Evolutionary conservation across 2,113 vertebrate species (phyloP).

Genomic region (Piaya cayana): DNA sequence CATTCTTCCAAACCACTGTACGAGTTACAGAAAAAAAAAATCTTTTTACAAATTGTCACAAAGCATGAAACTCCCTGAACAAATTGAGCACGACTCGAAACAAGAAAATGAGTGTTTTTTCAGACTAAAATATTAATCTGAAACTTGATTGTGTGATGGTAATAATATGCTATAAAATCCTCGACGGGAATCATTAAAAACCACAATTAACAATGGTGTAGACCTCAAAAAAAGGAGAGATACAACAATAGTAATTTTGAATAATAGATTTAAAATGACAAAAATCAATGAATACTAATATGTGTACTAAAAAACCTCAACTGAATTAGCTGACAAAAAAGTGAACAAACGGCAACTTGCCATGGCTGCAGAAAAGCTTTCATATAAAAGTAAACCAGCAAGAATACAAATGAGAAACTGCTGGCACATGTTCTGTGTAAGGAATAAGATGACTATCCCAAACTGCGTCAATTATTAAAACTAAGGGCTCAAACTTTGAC

Average conservation of each 20-base stretch:
- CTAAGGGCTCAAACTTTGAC: constrained; percentile 55
- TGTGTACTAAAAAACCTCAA: constrained; percentile 24
- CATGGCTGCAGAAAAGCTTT: constrained; percentile 40
- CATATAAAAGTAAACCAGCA: constrained; percentile 39
- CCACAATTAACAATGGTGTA: constrained; percentile 43
- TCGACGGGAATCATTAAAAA: constrained; percentile 40
- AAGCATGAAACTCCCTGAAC: neutral
- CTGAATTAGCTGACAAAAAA: constrained; percentile 60
- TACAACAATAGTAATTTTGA: constrained; percentile 53
- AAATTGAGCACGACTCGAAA: neutral
- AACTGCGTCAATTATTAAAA: constrained; percentile 58
- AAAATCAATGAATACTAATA: constrained; percentile 68
- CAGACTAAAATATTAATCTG: constrained; percentile 58
- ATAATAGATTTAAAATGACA: constrained; percentile 59
- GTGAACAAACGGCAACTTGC: neutral
- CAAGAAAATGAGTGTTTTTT: neutral
- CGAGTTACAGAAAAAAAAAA: neutral
- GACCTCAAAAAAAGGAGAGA: constrained; percentile 35
- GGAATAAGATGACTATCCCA: constrained; percentile 44
- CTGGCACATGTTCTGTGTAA: constrained; percentile 23
- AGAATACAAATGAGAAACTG: constrained; percentile 60
- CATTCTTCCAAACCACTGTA: neutral
- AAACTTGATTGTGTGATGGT: constrained; percentile 46
- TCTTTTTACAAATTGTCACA: neutral
- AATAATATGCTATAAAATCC: constrained; percentile 58